These are phyloP conservation scores for Semnornis frantzii DNA, from an alignment of 2,113 vertebrate species.

Conservation along the genomic window DNA sequence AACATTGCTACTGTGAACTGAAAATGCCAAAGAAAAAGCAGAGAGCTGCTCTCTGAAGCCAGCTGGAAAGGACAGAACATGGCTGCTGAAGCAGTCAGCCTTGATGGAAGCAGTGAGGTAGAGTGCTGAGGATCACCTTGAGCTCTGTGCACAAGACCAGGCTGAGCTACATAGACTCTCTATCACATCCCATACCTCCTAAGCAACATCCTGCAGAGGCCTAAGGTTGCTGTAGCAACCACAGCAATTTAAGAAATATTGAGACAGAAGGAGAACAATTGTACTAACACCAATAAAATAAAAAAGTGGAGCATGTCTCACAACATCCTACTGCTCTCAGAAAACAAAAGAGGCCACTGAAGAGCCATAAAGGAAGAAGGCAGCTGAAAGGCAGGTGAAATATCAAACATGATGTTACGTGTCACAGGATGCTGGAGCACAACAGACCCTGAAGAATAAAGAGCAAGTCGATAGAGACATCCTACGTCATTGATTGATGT, in stretches of 20 bases:
- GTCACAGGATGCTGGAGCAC: background rate
- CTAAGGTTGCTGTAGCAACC: conserved; percentile 63
- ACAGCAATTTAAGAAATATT: conserved; percentile 47
- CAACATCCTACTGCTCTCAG: background rate
- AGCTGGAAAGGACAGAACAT: background rate
- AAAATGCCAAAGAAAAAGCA: background rate
- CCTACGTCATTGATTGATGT: background rate
- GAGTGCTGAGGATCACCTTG: background rate
- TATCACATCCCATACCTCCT: background rate
- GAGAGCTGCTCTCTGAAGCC: background rate
- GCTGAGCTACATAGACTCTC: background rate
- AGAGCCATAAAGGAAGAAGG: background rate
- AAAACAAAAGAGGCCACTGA: conserved; percentile 15
- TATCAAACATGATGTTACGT: background rate
- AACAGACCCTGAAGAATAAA: background rate
- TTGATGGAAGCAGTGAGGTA: background rate
- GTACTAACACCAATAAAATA: conserved; percentile 32
- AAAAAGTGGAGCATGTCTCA: conserved; percentile 1
- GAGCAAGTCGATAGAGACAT: background rate
- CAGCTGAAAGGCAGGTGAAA: background rate
- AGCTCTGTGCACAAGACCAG: background rate
- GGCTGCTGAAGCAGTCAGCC: background rate
- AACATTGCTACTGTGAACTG: background rate
- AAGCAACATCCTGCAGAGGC: conserved; percentile 13
- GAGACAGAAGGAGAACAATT: background rate